Percentiles rank a stretch among this genome's conserved stretches.
These are phyloP conservation scores for Sitta europaea DNA, from an alignment of 2,113 vertebrate species.

Conservation along the genomic window DNA sequence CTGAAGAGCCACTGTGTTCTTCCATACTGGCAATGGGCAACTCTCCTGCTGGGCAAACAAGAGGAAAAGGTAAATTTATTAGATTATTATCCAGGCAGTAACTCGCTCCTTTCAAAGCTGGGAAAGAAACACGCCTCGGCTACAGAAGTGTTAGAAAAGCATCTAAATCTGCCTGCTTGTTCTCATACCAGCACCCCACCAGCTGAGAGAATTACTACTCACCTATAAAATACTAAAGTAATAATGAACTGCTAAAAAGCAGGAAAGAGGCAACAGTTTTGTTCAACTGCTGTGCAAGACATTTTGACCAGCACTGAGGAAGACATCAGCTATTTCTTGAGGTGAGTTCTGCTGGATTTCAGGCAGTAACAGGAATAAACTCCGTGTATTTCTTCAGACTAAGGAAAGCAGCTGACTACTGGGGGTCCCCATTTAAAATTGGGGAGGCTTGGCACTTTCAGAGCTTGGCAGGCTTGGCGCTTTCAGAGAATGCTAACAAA, in stretches of 20 bases:
- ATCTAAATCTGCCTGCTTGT: neutral
- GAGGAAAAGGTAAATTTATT: neutral
- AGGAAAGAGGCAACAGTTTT: neutral
- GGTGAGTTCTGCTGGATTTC: neutral
- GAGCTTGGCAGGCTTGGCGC: neutral
- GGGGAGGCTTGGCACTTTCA: too few species aligned
- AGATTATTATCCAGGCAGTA: neutral
- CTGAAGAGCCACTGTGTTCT: constrained; percentile 75
- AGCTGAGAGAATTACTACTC: neutral
- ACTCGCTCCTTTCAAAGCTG: neutral
- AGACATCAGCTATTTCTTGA: neutral
- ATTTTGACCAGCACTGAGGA: neutral
- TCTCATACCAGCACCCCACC: neutral
- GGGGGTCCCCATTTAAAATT: neutral
- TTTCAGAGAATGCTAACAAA: neutral
- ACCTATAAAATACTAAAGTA: neutral
- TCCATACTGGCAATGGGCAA: constrained; percentile 77
- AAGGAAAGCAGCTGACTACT: neutral
- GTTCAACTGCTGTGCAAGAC: neutral
- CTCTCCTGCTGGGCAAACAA: constrained; percentile 58
- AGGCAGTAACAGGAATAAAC: neutral
- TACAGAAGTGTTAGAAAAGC: neutral
- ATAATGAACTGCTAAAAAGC: neutral
- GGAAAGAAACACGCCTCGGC: neutral
- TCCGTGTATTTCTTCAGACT: neutral